Conservation (phyloP, 1,140 invertebrate genomes). For the Drosophila sulfurigaster region DNA sequence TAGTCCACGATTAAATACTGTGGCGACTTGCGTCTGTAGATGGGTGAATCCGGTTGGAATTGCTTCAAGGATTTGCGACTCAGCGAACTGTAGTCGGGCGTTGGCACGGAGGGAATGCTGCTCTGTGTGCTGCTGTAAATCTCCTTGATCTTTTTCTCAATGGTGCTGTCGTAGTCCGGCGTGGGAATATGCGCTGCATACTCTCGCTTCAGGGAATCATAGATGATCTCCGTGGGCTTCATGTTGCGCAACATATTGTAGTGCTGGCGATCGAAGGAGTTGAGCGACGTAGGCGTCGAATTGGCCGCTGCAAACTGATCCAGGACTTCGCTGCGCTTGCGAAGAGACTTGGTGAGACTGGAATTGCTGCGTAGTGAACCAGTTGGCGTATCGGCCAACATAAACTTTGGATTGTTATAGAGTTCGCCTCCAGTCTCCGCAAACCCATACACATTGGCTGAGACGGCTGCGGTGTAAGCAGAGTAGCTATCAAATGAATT, state of each 20-base stretch:
- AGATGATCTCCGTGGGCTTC: slow-evolving; percentile 87
- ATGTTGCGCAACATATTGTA: slow-evolving; percentile 85
- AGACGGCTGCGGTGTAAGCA: slow-evolving; percentile 60
- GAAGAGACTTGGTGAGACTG: slow-evolving; percentile 63
- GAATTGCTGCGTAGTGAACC: slow-evolving; percentile 68
- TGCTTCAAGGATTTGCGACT: slow-evolving; percentile 78
- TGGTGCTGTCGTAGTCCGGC: slow-evolving; percentile 84
- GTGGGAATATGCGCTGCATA: slow-evolving; percentile 76
- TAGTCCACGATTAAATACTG: slow-evolving; percentile 87
- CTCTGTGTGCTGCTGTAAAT: slow-evolving; percentile 83
- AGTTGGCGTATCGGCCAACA: slow-evolving; percentile 72
- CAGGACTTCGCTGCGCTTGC: slow-evolving; percentile 68
- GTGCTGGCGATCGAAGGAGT: slow-evolving; percentile 71
- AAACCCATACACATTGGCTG: slow-evolving; percentile 75
- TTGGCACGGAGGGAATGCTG: slow-evolving; percentile 80
- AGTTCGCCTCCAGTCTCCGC: slow-evolving; percentile 81
- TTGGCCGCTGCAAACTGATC: slow-evolving; percentile 78
- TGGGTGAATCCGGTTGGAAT: slow-evolving; percentile 82
- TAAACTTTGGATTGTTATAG: slow-evolving; percentile 84
- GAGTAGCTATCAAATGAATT: slow-evolving; percentile 57
- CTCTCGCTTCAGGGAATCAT: slow-evolving; percentile 87
- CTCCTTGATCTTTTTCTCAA: slow-evolving; percentile 83
- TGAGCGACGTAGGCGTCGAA: slow-evolving; percentile 72
- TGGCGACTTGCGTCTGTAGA: slow-evolving; percentile 79
- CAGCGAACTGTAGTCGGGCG: slow-evolving; percentile 84